Base-by-base conservation (phyloP, 2,888 invertebrate genomes). In the Smittia aterrima region DNA sequence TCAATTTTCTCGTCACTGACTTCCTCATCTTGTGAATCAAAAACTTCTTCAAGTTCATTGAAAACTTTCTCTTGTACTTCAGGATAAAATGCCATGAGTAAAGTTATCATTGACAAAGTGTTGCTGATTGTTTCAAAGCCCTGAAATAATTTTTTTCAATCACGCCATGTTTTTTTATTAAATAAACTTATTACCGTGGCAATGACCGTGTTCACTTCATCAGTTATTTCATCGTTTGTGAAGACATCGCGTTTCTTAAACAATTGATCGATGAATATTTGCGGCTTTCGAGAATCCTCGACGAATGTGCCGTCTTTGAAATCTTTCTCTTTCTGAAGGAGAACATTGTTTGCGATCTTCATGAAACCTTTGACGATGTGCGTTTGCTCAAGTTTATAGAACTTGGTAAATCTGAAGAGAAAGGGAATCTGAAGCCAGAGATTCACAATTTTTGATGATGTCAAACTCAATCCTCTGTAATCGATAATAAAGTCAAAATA, bases 211-310 rank as follows among this genome's bases (percentile, higher is more conserved):
- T 58, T 58, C 4, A 58, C 58, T 58, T 58, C 58, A 22, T 58
- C 20, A 9, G 1, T 22, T 3, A 58, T 58, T 22, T 58, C 58
- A 7, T 58, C 22, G n/a, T 22, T 18, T 2, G 58, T 22, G 58
- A 58, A 58, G 4, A 9, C 58, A 7, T 22, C 22, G 4, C 58
- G 58, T 58, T 58, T 58, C 18, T 58, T 58, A 58, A 58, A 58
- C 18, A 58, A n/a, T 58, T 58, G 58, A 13, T 58, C 58, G 22
- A 58, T 58, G 18, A 58, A 58, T 22, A 58, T 58, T 22, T 58
- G 58, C 1, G 58, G 58, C 22, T 58, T 58, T 16, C n/a, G 2
- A n/a, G 47, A 47, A 32, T 32, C 32, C 4, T 47, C 47, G 47
- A 11, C 2, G 47, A n/a, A n/a, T 11, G 11, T 16, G 2, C 47